Evolutionary conservation across 2,113 vertebrate genomes (phyloP), one percentile per base, ranked within the genome.

Genomic region (Oxyura jamaicensis): DNA sequence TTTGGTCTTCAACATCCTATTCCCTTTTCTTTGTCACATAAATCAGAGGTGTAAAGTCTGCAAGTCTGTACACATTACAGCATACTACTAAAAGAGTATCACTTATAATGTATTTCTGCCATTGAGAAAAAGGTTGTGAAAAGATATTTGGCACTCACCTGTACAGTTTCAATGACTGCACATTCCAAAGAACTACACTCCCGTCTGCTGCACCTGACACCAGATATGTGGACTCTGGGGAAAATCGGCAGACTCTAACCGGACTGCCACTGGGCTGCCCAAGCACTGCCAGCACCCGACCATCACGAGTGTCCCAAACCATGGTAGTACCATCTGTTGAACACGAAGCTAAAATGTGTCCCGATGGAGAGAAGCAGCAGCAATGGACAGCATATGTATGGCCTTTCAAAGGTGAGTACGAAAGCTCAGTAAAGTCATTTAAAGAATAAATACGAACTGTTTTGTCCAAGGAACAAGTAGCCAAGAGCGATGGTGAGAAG

Each of bases 401-500:
- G 3, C 98, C 98, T 8, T 91, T 94, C 89, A 99, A 58, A 0
- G 99, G 99, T 0, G 99, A 99, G 96, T 98, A 98, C 0, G 98
- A 95, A 19, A 99, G 97, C 96, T 99, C 99, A 0, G 96, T 79
- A 14, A 99, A 99, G 94, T 98, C 92, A 17, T 29, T 83, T 7
- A 98, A 79, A 36, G 96, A 98, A 93, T 99, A 99, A 14, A 99
- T 72, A 1, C 98, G 97, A 46, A 99, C 17, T 2, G 98, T 99
- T 97, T 99, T 99, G 95, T 99, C 99, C 66, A 98, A 96, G 15
- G 99, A 99, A 86, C 99, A 99, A 3, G 99, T 99, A 63, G 99
- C 99, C 80, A 99, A 88, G 66, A 98, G 98, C 2, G 97, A 96
- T 8, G 97, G 91, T 0, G 99, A 99, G 96, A 99, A 99, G 35